Evolutionary conservation across 2,113 vertebrate species (phyloP).

Genomic region (Antechinus flavipes): DNA sequence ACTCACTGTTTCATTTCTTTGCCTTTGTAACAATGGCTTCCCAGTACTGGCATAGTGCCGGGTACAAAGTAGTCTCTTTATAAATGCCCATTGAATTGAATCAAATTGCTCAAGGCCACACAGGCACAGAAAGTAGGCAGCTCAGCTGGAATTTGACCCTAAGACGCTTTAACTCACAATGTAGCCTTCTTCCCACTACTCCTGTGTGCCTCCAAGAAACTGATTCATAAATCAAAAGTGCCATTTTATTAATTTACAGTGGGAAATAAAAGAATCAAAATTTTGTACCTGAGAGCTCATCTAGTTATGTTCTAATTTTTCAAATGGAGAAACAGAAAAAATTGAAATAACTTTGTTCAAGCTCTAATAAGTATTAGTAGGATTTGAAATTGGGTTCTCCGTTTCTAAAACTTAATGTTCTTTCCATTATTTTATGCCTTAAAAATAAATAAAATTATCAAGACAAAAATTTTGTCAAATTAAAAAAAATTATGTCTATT

Average conservation of each 20-base stretch:
- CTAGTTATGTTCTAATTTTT: background rate
- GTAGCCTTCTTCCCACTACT: background rate
- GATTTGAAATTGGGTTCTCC: background rate
- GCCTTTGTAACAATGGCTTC: background rate
- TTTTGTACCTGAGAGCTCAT: background rate
- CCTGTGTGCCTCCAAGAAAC: background rate
- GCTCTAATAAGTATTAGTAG: background rate
- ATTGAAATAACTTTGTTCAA: background rate
- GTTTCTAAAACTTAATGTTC: background rate
- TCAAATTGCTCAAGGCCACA: background rate
- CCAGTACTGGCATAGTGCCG: background rate
- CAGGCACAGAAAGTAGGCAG: background rate
- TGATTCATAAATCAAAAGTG: background rate
- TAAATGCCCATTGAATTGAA: background rate
- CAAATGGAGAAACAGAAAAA: background rate
- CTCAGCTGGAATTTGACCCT: background rate
- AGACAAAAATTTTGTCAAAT: background rate
- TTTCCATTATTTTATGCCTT: background rate
- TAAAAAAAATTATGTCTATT: background rate
- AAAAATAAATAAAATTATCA: background rate
- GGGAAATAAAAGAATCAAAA: background rate
- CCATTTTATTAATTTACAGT: background rate
- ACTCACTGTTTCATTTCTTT: background rate
- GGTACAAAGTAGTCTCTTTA: background rate
- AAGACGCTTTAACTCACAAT: background rate